These are phyloP conservation scores for Chelon labrosus DNA, from an alignment of 2,797 vertebrate genomes.

Conservation along the genomic window DNA sequence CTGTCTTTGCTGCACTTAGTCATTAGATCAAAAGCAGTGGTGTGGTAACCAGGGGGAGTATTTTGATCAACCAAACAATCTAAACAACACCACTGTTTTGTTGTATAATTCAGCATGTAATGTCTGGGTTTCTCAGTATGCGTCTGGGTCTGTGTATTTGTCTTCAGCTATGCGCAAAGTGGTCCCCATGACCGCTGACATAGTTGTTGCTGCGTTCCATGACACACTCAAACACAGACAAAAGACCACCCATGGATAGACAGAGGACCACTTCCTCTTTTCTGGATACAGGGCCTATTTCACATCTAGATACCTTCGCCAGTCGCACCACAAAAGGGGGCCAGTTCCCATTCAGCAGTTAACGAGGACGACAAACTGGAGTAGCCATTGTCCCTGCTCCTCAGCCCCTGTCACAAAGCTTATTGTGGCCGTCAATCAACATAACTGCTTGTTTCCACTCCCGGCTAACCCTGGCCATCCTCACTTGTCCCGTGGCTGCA, in stretches of 20 bases:
- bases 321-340: constrained; percentile 71
- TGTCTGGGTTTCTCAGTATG: constrained; percentile 20
- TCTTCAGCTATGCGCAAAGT: constrained; percentile 39
- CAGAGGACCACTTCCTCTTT: constrained; percentile 59
- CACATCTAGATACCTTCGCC: constrained; percentile 61
- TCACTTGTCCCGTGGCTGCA: constrained; percentile 44
- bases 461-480: constrained; percentile 47
- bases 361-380: constrained; percentile 72
- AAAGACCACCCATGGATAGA: constrained; percentile 81
- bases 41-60: neutral
- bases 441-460: constrained; percentile 64
- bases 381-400: constrained; percentile 67
- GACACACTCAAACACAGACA: constrained; percentile 20
- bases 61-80: constrained; percentile 22
- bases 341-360: constrained; percentile 72
- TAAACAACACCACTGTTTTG: constrained; percentile 14
- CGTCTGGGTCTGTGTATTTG: constrained; percentile 27
- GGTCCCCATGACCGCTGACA: constrained; percentile 37
- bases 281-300: constrained; percentile 46
- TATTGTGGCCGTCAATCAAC: constrained; percentile 74
- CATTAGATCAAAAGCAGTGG: neutral
- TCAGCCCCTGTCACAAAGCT: constrained; percentile 68
- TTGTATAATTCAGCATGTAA: neutral
- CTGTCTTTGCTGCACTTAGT: neutral
- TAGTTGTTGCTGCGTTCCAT: constrained; percentile 25